Evolutionary conservation across 53 echinoderm and acorn worm genomes (phyloP).

Genomic region (Paracentrotus lividus): DNA sequence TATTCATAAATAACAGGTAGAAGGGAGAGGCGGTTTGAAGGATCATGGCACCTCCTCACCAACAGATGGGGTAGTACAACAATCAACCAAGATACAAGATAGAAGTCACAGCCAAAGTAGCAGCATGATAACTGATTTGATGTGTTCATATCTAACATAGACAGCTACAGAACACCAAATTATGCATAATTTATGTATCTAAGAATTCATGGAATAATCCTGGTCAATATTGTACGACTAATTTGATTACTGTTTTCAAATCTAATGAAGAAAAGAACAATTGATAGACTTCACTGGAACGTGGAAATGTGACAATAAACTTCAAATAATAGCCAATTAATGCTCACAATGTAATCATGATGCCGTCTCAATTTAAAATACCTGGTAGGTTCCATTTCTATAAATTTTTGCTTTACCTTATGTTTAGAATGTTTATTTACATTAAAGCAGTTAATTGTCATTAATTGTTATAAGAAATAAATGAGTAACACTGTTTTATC

Average conservation of each 20-base stretch:
- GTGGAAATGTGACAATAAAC: too few species aligned
- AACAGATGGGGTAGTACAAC: conserved; percentile 48
- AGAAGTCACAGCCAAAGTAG: neutral
- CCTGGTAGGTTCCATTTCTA: too few species aligned
- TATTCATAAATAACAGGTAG: neutral
- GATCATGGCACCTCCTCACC: neutral
- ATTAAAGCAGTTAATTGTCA: too few species aligned
- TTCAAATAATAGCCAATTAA: too few species aligned
- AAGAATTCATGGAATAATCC: conserved; percentile 2
- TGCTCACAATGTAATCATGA: too few species aligned
- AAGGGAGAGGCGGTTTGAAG: neutral
- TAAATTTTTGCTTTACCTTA: too few species aligned
- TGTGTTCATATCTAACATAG: conserved; percentile 18
- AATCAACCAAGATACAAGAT: conserved; percentile 12
- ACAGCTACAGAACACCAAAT: neutral
- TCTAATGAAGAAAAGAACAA: neutral
- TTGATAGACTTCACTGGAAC: neutral
- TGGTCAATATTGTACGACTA: neutral
- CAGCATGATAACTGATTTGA: neutral
- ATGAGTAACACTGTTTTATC: too few species aligned
- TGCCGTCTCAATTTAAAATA: too few species aligned
- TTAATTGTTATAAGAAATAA: too few species aligned
- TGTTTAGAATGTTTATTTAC: too few species aligned
- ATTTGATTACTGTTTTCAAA: neutral
- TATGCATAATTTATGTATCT: conserved; percentile 24